Percentiles rank a stretch among this genome's conserved stretches.
phyloP scores from a whole-genome alignment of 2,888 invertebrate genomes.

The Eupeodes luniger region DNA sequence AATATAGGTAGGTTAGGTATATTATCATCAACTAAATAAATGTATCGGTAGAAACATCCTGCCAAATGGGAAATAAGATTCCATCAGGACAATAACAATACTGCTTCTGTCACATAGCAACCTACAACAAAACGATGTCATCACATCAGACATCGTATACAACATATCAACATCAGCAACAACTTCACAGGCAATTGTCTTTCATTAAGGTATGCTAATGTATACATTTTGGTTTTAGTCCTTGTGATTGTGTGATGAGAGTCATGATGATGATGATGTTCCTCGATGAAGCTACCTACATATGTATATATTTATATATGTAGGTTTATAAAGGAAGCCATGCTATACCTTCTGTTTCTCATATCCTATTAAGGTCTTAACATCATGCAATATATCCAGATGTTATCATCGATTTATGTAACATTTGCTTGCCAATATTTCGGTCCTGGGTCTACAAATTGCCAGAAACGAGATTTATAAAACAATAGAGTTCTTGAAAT shows the following conservation, averaged over 20 bases:
- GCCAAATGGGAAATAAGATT: constrained; percentile 59
- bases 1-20: constrained; percentile 21
- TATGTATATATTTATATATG: neutral
- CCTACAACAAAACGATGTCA: constrained; percentile 48
- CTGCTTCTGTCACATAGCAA: constrained; percentile 47
- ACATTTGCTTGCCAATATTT: constrained; percentile 56
- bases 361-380: constrained; percentile 65
- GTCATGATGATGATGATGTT: constrained; percentile 42
- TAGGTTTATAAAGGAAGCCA: constrained; percentile 35
- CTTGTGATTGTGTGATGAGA: constrained; percentile 29
- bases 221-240: constrained; percentile 55
- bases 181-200: constrained; percentile 72
- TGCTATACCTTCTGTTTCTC: constrained; percentile 37
- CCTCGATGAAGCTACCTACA: neutral
- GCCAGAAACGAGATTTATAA: constrained; percentile 42
- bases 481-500: constrained; percentile 47
- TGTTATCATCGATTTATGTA: constrained; percentile 72
- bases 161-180: constrained; percentile 44
- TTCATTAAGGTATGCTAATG: constrained; percentile 67
- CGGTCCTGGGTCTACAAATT: constrained; percentile 34
- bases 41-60: constrained; percentile 58
- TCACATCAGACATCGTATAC: constrained; percentile 34
- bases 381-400: constrained; percentile 70
- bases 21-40: neutral
- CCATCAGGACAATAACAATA: constrained; percentile 64